A percentile compares a stretch with the other conserved stretches of the same genome.
These are phyloP conservation scores for Cryptocheilus praepositus DNA, from an alignment of 2,888 invertebrate genomes.

Conservation along the genomic window DNA sequence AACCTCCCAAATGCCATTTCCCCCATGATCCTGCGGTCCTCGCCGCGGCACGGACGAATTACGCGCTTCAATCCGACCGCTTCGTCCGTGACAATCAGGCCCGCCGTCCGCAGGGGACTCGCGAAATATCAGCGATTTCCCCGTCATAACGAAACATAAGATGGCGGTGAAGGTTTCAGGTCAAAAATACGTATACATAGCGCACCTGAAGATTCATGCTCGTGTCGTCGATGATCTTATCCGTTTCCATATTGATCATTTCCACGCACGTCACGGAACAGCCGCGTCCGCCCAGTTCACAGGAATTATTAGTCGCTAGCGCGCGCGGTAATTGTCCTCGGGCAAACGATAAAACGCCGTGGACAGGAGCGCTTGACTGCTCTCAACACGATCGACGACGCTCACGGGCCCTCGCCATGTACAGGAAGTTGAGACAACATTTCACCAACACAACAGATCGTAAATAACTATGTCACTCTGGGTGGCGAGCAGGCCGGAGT, in stretches of 20 bases:
- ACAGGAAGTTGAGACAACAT: slow-evolving; percentile 61
- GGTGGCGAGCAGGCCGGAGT: neutral
- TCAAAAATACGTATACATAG: slow-evolving; percentile 52
- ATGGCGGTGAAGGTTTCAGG: slow-evolving; percentile 59
- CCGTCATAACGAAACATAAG: slow-evolving; percentile 57
- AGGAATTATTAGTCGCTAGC: neutral
- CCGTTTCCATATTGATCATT: slow-evolving; percentile 93
- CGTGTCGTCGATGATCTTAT: slow-evolving; percentile 90
- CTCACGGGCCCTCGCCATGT: slow-evolving; percentile 61
- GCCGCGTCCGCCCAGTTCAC: slow-evolving; percentile 4
- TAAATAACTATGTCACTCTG: slow-evolving; percentile 55
- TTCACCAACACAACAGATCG: slow-evolving; percentile 59
- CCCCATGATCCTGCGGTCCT: too few relatives aligned
- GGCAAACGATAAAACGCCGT: slow-evolving; percentile 32
- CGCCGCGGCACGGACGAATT: too few relatives aligned
- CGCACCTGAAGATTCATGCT: slow-evolving; percentile 82
- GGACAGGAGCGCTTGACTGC: slow-evolving; percentile 40
- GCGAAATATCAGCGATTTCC: slow-evolving; percentile 12
- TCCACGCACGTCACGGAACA: slow-evolving; percentile 28
- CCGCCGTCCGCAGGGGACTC: too few relatives aligned
- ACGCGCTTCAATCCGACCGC: too few relatives aligned
- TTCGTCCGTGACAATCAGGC: too few relatives aligned
- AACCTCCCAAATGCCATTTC: slow-evolving; percentile 29
- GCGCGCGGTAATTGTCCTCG: slow-evolving; percentile 1
- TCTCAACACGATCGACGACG: slow-evolving; percentile 47